Evolutionary conservation across 2,888 invertebrate species (phyloP), one percentile per base, ranked within the genome.

Genomic region (Dendrolimus houi): DNA sequence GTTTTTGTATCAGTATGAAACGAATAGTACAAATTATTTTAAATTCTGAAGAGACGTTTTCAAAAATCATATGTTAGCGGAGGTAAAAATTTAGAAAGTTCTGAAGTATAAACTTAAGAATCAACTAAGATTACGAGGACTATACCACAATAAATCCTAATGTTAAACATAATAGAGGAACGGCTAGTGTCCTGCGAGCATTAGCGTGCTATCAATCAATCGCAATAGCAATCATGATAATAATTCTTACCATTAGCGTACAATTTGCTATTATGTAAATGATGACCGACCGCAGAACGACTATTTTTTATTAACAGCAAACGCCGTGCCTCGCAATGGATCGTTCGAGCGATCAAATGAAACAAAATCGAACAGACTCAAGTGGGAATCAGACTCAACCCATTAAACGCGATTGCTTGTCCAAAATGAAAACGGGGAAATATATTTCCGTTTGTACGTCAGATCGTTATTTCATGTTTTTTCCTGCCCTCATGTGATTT

Each of bases 391-490:
- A 79, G 70, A 76, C 75, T 81, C 77, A 83, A 82, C 81, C 87
- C 82, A 87, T 87, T 87, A 84, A 86, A 82, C 77, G 75, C 82
- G 83, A 85, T 84, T 85, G 85, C 85, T 86, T 86, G 87, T 87
- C 86, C 81, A 85, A 88, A 87, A 88, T 87, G 81, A 87, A 87
- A 87, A 87, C 79, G 79, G 81, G 74, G 69, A 76, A 77, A 85
- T 85, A 86, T 81, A 85, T 87, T 82, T 86, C 79, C 82, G 82
- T 83, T 85, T 82, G 81, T 83, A 77, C 76, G 68, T 68, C 68
- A 69, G 67, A 71, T 71, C 73, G 75, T 75, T 81, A 76, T 80
- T 72, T 69, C 75, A 71, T 77, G 79, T 81, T 83, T 82, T 62
- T 83, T 84, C 75, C 71, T 73, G 12, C 47, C 47, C 47, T 47